Percentiles rank a stretch among this genome's conserved stretches.
Conservation (phyloP, 1,140 invertebrate genomes). For the Heliconius hewitsoni region DNA sequence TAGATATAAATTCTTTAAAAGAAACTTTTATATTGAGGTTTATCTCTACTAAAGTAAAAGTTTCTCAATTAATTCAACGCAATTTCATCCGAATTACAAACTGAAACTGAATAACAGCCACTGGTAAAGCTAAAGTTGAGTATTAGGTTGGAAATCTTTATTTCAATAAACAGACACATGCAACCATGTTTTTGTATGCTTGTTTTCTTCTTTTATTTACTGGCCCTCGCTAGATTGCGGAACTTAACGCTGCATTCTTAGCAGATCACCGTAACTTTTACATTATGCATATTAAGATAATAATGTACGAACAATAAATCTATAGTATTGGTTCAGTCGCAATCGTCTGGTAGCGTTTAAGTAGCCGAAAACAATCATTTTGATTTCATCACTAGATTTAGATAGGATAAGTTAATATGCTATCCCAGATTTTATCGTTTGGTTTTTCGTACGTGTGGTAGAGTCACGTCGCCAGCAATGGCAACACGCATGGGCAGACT, state of each 20-base stretch:
- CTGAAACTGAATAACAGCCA: neutral
- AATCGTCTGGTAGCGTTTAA: no score
- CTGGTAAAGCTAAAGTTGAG: neutral
- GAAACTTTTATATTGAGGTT: neutral
- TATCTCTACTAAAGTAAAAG: neutral
- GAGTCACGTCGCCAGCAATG: no score
- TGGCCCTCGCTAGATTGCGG: no score
- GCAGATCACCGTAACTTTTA: no score
- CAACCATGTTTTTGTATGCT: neutral
- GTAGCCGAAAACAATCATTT: neutral
- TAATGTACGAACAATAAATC: no score
- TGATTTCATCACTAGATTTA: neutral
- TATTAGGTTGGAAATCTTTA: neutral
- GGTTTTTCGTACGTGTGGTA: no score
- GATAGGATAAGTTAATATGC: neutral
- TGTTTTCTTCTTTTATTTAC: neutral
- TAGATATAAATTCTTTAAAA: neutral
- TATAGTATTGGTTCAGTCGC: no score
- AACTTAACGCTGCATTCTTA: no score
- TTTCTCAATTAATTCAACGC: constrained; percentile 5
- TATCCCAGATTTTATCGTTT: neutral
- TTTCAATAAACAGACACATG: neutral
- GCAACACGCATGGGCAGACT: no score
- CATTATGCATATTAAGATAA: no score
- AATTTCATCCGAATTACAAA: neutral